Percentiles rank a stretch among this genome's conserved stretches.
Conservation (phyloP, 2,797 vertebrate species). For the Pogonophryne albipinna region DNA sequence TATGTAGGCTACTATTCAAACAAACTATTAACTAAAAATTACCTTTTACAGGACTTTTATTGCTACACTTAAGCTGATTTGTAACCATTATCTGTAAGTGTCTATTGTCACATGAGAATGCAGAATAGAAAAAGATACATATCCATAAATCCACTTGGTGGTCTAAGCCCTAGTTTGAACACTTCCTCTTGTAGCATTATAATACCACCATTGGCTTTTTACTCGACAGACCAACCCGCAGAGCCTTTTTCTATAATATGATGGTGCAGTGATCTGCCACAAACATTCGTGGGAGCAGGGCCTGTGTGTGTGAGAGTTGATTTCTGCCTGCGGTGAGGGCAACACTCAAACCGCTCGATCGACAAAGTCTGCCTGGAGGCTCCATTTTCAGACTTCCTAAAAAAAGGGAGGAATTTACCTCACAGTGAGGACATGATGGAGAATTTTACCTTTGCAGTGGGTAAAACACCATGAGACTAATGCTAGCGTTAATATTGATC, state of each 20-base stretch:
- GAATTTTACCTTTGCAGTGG: conserved; percentile 53
- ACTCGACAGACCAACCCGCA: conserved; percentile 12
- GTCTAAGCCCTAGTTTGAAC: background rate
- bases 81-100: background rate
- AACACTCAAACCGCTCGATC: conserved; percentile 67
- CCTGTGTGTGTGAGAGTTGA: conserved; percentile 67
- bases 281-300: conserved; percentile 43
- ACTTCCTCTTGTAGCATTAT: background rate
- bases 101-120: background rate
- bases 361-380: conserved; percentile 73
- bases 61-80: background rate
- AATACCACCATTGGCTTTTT: conserved; percentile 4
- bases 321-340: conserved; percentile 74
- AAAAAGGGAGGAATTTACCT: conserved; percentile 50
- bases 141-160: background rate
- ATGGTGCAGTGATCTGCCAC: conserved; percentile 52
- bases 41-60: background rate
- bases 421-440: conserved; percentile 50
- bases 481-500: conserved; percentile 57
- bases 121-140: background rate
- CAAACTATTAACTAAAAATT: background rate
- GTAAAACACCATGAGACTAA: conserved; percentile 58
- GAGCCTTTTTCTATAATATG: conserved; percentile 40
- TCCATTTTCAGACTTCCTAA: conserved; percentile 61
- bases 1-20: background rate